phyloP scores from a whole-genome alignment of 2,888 invertebrate species.

The Odiellus spinosus region DNA sequence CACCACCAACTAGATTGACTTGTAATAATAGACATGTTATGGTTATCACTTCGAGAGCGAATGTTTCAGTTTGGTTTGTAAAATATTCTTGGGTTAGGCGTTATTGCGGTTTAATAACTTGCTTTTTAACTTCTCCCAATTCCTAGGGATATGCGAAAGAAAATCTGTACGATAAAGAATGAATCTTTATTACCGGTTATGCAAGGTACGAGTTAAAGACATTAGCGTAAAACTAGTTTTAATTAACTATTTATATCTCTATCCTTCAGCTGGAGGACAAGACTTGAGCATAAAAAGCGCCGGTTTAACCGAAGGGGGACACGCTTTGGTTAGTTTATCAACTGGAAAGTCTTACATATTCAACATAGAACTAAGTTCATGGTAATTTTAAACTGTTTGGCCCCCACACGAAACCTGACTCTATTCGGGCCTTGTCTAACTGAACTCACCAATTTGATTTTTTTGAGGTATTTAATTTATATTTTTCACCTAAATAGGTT shows the following conservation, averaged over 20 bases:
- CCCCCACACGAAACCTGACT: background rate
- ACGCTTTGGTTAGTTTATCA: slow-evolving; percentile 65
- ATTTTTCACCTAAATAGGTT: slow-evolving; percentile 24
- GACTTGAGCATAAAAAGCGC: slow-evolving; percentile 40
- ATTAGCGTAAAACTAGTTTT: no score
- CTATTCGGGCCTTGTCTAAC: no score
- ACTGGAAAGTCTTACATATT: slow-evolving; percentile 74
- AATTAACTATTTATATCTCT: no score
- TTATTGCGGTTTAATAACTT: slow-evolving; percentile 1
- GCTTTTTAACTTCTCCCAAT: no score
- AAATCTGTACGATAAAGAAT: slow-evolving; percentile 42
- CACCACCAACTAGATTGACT: slow-evolving; percentile 42
- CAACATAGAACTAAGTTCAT: slow-evolving; percentile 46
- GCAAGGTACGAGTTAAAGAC: slow-evolving; percentile 11
- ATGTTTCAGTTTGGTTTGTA: slow-evolving; percentile 36
- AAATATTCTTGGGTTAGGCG: no score
- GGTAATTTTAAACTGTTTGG: slow-evolving; percentile 30
- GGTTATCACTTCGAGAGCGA: slow-evolving; percentile 37
- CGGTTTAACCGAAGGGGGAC: slow-evolving; percentile 48
- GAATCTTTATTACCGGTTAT: slow-evolving; percentile 40
- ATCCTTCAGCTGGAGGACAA: background rate
- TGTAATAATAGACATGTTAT: slow-evolving; percentile 37
- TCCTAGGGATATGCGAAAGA: slow-evolving; percentile 39
- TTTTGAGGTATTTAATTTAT: no score
- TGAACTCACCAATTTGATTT: no score